These are phyloP conservation scores for Platyscapa corneri DNA, from an alignment of 1,140 invertebrate species.

Conservation along the genomic window DNA sequence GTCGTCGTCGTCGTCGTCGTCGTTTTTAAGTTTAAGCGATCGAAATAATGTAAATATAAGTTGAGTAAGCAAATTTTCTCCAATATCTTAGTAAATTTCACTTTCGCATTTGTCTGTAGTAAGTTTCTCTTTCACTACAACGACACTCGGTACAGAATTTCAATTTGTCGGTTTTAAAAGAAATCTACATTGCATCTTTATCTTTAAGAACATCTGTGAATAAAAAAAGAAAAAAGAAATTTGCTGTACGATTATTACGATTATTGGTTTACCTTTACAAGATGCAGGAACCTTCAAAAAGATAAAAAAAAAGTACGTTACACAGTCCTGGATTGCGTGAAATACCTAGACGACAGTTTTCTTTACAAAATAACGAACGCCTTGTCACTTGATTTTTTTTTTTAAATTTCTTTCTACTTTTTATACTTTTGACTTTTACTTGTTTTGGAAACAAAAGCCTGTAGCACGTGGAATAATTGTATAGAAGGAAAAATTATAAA, in stretches of 20 bases:
- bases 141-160: background rate
- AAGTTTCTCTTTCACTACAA: conserved; percentile 2
- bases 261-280: no score
- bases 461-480: no score
- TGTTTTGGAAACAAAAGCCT: no score
- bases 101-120: background rate
- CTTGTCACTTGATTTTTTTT: no score
- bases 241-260: no score
- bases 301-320: no score
- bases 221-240: no score
- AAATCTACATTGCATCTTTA: background rate
- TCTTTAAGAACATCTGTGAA: background rate
- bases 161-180: background rate
- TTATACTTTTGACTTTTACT: no score
- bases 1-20: no score
- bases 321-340: background rate
- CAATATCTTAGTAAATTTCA: background rate
- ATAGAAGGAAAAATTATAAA: no score
- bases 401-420: no score
- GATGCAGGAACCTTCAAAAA: no score
- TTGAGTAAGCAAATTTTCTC: background rate
- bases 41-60: background rate
- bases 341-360: background rate
- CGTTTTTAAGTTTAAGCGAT: background rate
- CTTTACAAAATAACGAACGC: background rate